Evolutionary conservation across 2,888 invertebrate species (phyloP).

Genomic region (Pantelozetes paolii): DNA sequence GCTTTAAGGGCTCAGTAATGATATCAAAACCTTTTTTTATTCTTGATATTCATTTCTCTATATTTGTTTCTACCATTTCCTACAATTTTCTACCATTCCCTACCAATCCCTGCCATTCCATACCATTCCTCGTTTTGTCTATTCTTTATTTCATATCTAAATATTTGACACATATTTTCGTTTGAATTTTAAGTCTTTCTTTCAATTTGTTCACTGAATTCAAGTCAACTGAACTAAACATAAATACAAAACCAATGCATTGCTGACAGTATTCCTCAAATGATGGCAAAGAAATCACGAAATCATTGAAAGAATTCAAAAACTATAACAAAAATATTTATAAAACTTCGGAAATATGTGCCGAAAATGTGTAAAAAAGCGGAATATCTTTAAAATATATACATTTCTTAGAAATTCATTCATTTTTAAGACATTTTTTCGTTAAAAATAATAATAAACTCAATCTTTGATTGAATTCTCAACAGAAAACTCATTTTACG

Average conservation of each 20-base stretch:
- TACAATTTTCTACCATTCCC: too few species aligned
- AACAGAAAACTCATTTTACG: too few species aligned
- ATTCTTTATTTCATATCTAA: neutral
- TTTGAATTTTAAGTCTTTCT: neutral
- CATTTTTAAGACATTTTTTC: too few species aligned
- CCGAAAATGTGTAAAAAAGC: neutral
- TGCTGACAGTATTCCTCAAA: neutral
- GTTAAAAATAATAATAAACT: too few species aligned
- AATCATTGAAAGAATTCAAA: neutral
- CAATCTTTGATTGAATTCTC: too few species aligned
- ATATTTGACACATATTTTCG: neutral
- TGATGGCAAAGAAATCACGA: neutral
- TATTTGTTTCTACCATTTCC: neutral
- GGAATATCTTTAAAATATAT: neutral
- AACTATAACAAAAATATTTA: neutral
- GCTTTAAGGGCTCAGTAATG: conserved; percentile 4
- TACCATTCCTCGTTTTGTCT: neutral
- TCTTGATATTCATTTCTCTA: neutral
- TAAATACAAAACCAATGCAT: neutral
- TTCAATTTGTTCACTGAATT: neutral
- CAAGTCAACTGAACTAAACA: neutral
- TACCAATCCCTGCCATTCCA: neutral
- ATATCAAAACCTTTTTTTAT: neutral
- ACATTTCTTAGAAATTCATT: too few species aligned
- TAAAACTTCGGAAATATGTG: neutral